Conservation (phyloP, 2,888 invertebrate genomes). For the Drosophila robusta region DNA sequence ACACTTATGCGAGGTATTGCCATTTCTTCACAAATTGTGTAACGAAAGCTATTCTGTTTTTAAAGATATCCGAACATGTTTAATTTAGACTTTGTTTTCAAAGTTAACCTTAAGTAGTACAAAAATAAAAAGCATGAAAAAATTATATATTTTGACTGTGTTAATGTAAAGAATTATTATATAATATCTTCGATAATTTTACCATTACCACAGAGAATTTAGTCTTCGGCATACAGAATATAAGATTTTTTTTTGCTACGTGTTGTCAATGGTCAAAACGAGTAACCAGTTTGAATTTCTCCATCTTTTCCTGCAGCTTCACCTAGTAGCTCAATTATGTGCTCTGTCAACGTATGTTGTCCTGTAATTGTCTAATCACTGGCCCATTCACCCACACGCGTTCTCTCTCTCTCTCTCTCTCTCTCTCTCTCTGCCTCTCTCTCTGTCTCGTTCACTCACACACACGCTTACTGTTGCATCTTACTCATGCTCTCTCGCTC, state of each 20-base stretch:
- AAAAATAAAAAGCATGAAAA: too few relatives aligned
- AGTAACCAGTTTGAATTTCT: not conserved
- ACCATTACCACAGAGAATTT: not conserved
- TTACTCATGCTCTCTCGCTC: slow-evolving; percentile 1
- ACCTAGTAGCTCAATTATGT: slow-evolving; percentile 45
- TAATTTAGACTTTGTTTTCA: too few relatives aligned
- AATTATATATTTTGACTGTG: too few relatives aligned
- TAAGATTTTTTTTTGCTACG: not conserved
- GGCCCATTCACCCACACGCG: slow-evolving; percentile 5
- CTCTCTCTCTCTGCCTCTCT: slow-evolving; percentile 3
- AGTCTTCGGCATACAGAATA: not conserved
- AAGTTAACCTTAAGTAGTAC: too few relatives aligned
- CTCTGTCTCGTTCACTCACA: not conserved
- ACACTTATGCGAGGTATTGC: not conserved
- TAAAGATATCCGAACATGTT: too few relatives aligned
- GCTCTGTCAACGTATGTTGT: slow-evolving; percentile 49
- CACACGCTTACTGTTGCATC: not conserved
- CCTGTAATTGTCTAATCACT: slow-evolving; percentile 68
- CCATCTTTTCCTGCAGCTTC: not conserved
- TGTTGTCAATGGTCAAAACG: not conserved
- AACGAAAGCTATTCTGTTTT: too few relatives aligned
- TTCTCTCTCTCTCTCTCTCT: not conserved
- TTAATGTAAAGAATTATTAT: too few relatives aligned
- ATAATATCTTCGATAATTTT: too few relatives aligned
- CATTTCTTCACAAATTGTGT: not conserved